Base-by-base conservation (phyloP, 2,797 vertebrate species). In the Macrochelys suwanniensis region DNA sequence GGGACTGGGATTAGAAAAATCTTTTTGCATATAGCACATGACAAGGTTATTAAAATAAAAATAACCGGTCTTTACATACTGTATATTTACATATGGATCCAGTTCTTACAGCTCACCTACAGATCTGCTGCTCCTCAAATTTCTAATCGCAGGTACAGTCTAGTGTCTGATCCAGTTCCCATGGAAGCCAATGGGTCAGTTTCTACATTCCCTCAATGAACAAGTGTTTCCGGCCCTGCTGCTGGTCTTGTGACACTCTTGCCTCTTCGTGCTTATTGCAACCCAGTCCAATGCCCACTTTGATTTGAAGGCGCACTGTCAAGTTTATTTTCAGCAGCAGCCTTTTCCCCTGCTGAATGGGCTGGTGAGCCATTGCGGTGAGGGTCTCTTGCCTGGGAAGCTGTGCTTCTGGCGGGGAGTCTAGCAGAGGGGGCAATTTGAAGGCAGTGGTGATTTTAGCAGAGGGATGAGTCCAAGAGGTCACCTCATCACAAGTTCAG, bases 361-460 rank as follows among this genome's bases (percentile, higher is more conserved):
- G 4, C 3, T 13, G 11, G 28, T 26, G 25, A 76, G 74, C 74
- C 7, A 5, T 26, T 7, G 25, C 2, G 1, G 11, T 9, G 11
- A 26, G 8, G 71, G 42, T 28, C 45, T 47, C 12, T 25, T 76
- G 71, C 42, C 71, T 74, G 71, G 42, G 37, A 25, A 74, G 42
- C 68, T 4, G 23, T 45, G 74, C 26, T 7, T 28, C 16, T 9
- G 25, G 45, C 42, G 13, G 8, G 8, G 45, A 49, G 15, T 16
- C 26, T 49, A 49, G 74, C 25, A 28, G 74, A 31, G 26, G 9
- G 16, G 4, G 71, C 11, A 7, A 5, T 77, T 47, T 9, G 45
- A 49, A 28, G 74, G 45, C 25, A 45, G 42, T 15, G 33, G 33
- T n/a, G 61, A 10, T 65, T 68, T 68, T 37, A 45, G 23, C 37